Conservation (phyloP, 2,113 vertebrate genomes). For the Spea bombifrons region DNA sequence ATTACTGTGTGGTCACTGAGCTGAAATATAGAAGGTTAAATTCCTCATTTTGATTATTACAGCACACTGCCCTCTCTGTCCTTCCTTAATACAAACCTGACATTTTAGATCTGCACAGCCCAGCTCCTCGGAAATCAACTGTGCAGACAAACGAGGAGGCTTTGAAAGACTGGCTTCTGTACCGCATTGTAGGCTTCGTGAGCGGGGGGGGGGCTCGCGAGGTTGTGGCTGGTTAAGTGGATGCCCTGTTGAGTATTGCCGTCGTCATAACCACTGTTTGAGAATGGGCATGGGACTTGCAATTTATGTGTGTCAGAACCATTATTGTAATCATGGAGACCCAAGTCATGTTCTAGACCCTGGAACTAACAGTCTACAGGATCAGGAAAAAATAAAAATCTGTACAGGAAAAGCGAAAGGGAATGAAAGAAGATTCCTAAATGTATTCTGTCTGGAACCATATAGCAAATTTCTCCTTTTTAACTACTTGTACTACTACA, state of each 20-base stretch:
- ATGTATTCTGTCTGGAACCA: too few relatives aligned
- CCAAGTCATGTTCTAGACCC: not conserved
- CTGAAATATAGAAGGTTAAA: slow-evolving; percentile 71
- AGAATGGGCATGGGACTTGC: not conserved
- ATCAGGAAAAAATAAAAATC: not conserved
- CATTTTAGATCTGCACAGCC: slow-evolving; percentile 75
- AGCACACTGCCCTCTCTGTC: slow-evolving; percentile 49
- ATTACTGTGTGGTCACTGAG: slow-evolving; percentile 64
- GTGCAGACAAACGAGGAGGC: slow-evolving; percentile 61
- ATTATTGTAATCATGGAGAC: too few relatives aligned
- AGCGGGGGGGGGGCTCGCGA: slow-evolving; percentile 60
- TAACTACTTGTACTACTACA: too few relatives aligned
- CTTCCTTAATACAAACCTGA: slow-evolving; percentile 71
- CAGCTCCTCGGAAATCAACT: slow-evolving; percentile 72
- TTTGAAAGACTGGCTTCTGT: slow-evolving; percentile 70
- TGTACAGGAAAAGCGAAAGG: not conserved
- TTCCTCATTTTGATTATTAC: slow-evolving; percentile 71
- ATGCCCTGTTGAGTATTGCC: slow-evolving; percentile 47
- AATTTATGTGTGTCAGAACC: not conserved
- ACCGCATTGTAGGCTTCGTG: slow-evolving; percentile 61
- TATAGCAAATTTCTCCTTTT: too few relatives aligned
- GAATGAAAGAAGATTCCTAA: not conserved
- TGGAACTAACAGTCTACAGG: not conserved
- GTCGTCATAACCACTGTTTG: not conserved
- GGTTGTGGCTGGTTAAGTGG: slow-evolving; percentile 66